Percentiles rank a stretch among this genome's conserved stretches.
Evolutionary conservation across 2,113 vertebrate species (phyloP).

Genomic region (Scytalopus superciliaris): DNA sequence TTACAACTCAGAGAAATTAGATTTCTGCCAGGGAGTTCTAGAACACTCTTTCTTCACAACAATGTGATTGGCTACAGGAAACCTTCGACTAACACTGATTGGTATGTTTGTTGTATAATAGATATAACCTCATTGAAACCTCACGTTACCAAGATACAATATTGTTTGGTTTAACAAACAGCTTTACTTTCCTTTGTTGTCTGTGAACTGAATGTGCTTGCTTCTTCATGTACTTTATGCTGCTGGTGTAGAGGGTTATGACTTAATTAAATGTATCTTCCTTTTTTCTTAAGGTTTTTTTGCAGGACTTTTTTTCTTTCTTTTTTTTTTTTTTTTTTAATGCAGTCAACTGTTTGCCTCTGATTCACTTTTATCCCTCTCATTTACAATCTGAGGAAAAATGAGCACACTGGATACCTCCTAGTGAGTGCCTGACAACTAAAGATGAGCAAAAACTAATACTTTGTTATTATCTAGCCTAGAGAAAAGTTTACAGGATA

Average conservation of each 20-base stretch:
- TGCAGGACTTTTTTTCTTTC: neutral
- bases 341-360: neutral
- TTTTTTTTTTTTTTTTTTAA: neutral
- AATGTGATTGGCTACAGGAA: neutral
- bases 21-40: neutral
- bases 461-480: conserved; percentile 58
- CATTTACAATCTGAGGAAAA: conserved; percentile 36
- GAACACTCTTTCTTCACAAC: neutral
- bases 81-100: neutral
- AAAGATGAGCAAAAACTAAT: conserved; percentile 62
- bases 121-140: neutral
- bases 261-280: conserved; percentile 54
- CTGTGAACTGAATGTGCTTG: neutral
- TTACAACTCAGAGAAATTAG: neutral
- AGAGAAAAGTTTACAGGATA: conserved; percentile 54
- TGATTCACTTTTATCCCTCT: conserved; percentile 50
- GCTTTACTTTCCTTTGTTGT: neutral
- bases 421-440: conserved; percentile 38
- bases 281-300: conserved; percentile 12
- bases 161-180: conserved; percentile 19
- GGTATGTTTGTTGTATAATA: neutral
- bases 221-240: conserved; percentile 4
- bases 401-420: conserved; percentile 1
- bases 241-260: conserved; percentile 2
- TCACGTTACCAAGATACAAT: neutral